Evolutionary conservation across 2,797 vertebrate genomes (phyloP).

Genomic region (Buphagus erythrorhynchus): DNA sequence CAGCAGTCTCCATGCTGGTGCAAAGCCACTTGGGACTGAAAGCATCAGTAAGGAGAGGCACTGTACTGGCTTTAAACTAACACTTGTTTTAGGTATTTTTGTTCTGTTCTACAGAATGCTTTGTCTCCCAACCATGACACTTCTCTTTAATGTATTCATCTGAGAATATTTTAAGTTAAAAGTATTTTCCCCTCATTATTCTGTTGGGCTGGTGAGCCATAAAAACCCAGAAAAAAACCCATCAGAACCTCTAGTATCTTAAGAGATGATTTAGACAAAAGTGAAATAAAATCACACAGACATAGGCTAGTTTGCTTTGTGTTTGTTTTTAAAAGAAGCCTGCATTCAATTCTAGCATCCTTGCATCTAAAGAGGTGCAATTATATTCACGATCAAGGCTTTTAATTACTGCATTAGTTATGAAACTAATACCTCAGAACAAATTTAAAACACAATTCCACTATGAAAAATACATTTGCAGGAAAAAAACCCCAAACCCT

Average conservation of each 20-base stretch:
- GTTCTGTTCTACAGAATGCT: background rate
- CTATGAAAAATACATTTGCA: background rate
- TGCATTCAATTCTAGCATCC: background rate
- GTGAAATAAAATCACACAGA: background rate
- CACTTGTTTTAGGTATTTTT: background rate
- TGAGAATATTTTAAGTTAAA: background rate
- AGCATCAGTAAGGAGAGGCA: background rate
- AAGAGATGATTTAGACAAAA: background rate
- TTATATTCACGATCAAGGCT: background rate
- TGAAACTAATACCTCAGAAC: background rate
- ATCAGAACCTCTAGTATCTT: background rate
- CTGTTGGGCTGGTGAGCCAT: background rate
- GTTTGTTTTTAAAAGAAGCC: background rate
- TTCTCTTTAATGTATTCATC: background rate
- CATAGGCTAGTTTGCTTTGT: background rate
- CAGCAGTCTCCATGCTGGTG: background rate
- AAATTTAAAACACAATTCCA: background rate
- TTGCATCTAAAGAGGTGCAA: background rate
- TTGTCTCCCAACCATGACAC: background rate
- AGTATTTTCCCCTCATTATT: background rate
- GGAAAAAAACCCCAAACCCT: background rate
- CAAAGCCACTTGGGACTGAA: background rate
- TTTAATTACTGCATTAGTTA: constrained; percentile 11
- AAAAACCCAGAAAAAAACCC: background rate
- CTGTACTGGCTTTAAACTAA: background rate